Evolutionary conservation across 2,113 vertebrate species (phyloP), one percentile per base, ranked within the genome.

Genomic region (Podilymbus podiceps): DNA sequence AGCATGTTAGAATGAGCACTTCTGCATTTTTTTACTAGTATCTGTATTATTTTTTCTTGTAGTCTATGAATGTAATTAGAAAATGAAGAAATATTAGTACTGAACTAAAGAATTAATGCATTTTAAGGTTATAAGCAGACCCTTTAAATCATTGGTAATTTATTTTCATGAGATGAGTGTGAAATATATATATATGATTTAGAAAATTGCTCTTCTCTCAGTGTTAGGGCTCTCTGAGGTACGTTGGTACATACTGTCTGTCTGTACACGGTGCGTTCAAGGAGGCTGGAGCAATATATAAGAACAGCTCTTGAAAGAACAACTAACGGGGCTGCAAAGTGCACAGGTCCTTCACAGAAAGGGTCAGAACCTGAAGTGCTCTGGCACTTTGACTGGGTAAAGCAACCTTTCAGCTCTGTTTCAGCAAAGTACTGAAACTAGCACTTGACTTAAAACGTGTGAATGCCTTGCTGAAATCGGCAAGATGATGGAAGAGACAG

Each of bases 331-430:
- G 19, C 25, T 75, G 15, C 49, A 64, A 64, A 88, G 23, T 53
- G 10, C 53, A 47, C 40, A 38, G 33, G 14, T 27, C 15, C 31
- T 68, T 28, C 0, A 1, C 20, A 56, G 52, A 35, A 20, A 0
- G 2, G 9, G 5, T 67, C 17, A 79, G 69, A 86, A 55, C 11
- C 42, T 78, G 30, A 77, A 40, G 44, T 63, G 4, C 24, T 73
- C 33, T 49, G 49, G 12, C 59, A 53, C 5, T 75, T 58, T 31
- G 31, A 76, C 76, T 38, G 25, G 16, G 24, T 56, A 78, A 90
- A 88, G 28, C 15, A 53, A 56, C 2, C 14, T 49, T 69, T 47
- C 44, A 74, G 8, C 16, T 79, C 14, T 62, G 20, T 77, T 94
- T 69, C 27, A 35, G 13, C 15, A 22, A 91, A 85, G n/a, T 44